Evolutionary conservation across 2,888 invertebrate species (phyloP).

Genomic region (Phoenoteleia sp.): DNA sequence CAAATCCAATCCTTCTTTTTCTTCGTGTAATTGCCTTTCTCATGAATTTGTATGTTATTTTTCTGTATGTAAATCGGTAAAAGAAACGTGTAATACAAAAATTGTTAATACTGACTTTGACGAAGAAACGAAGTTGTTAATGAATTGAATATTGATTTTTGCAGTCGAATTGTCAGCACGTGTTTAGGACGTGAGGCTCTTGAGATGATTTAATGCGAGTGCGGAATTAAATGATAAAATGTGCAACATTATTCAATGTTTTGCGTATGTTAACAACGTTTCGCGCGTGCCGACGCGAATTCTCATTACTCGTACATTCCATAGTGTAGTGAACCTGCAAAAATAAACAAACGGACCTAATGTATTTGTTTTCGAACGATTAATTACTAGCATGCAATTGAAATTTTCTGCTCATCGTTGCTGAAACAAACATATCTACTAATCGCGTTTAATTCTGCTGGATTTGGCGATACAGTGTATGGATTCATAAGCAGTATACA

Average conservation of each 20-base stretch:
- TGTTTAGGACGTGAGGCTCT: slow-evolving; percentile 20
- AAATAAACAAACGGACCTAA: slow-evolving; percentile 84
- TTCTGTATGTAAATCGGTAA: no score
- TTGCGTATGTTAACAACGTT: slow-evolving; percentile 64
- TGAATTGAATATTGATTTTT: not conserved
- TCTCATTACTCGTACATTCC: slow-evolving; percentile 69
- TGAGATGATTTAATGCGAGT: slow-evolving; percentile 43
- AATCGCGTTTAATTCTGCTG: slow-evolving; percentile 56
- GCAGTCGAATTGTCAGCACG: slow-evolving; percentile 3
- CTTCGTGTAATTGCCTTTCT: no score
- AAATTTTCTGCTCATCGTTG: slow-evolving; percentile 80
- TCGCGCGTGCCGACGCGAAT: slow-evolving; percentile 65
- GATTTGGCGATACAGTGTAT: slow-evolving; percentile 50
- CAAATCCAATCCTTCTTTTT: no score
- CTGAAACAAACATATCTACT: slow-evolving; percentile 62
- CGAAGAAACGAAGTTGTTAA: no score
- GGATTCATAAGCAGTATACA: slow-evolving; percentile 55
- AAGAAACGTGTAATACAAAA: no score
- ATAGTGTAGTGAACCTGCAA: slow-evolving; percentile 74
- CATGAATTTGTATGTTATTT: no score
- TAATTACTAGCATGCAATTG: slow-evolving; percentile 85
- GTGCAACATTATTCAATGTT: slow-evolving; percentile 61
- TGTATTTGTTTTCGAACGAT: slow-evolving; percentile 85
- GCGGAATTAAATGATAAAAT: slow-evolving; percentile 62
- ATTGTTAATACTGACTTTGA: no score